These are phyloP conservation scores for crab-eating macaque (Macaca fascicularis) DNA, from an alignment of 2,113 vertebrate genomes.

Conservation along the genomic window DNA sequence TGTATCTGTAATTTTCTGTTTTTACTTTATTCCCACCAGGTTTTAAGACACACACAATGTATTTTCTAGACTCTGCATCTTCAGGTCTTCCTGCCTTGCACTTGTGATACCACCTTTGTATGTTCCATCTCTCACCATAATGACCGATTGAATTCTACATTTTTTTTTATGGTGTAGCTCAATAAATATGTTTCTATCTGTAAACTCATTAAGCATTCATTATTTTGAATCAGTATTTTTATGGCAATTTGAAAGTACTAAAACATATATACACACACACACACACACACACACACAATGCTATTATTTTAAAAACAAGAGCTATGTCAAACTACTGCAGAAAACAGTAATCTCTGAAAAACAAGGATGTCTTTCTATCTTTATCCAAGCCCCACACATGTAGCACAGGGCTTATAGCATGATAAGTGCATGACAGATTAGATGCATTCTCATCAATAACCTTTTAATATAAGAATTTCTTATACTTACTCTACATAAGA, in stretches of 20 bases:
- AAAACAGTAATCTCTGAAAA: not conserved
- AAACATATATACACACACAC: not conserved
- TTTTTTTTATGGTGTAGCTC: not conserved
- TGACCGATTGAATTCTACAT: not conserved
- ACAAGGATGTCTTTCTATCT: fast-evolving
- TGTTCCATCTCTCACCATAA: not conserved
- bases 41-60: not conserved
- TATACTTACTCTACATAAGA: not conserved
- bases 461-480: not conserved
- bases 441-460: not conserved
- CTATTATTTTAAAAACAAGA: not conserved
- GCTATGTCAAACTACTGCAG: not conserved
- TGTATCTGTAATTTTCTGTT: not conserved
- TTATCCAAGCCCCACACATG: not conserved
- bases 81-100: not conserved
- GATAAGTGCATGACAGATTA: not conserved
- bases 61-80: not conserved
- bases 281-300: not conserved
- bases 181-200: not conserved
- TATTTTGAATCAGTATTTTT: not conserved
- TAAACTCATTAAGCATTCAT: not conserved
- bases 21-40: not conserved
- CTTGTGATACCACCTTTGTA: not conserved
- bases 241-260: not conserved
- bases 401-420: not conserved